Conservation (phyloP, 2,113 vertebrate genomes). For the Casuarius casuarius region DNA sequence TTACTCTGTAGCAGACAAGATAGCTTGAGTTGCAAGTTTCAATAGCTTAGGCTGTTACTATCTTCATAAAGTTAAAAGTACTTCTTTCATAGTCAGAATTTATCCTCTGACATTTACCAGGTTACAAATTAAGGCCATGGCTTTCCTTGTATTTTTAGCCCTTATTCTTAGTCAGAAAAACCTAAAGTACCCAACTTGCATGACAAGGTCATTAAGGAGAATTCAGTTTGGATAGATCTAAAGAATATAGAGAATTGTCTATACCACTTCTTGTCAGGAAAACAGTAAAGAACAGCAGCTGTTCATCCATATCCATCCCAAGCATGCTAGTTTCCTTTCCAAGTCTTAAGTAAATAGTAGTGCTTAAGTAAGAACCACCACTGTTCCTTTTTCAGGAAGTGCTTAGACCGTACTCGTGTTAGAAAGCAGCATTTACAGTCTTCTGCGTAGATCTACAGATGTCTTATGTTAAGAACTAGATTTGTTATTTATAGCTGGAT, state of each 20-base stretch:
- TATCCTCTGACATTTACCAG: not conserved
- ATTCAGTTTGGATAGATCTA: not conserved
- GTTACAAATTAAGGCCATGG: not conserved
- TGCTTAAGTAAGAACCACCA: not conserved
- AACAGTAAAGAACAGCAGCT: not conserved
- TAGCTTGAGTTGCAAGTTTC: not conserved
- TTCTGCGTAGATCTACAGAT: not conserved
- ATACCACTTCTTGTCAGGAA: not conserved
- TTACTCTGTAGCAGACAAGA: not conserved
- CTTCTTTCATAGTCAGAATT: not conserved
- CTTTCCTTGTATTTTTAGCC: not conserved
- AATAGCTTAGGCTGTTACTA: not conserved
- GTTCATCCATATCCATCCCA: not conserved
- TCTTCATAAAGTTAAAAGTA: not conserved
- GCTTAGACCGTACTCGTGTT: not conserved
- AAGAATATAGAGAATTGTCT: not conserved
- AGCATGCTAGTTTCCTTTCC: not conserved
- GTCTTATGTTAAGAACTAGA: not conserved
- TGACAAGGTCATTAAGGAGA: not conserved
- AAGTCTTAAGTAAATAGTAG: not conserved
- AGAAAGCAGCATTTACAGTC: not conserved
- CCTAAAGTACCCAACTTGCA: not conserved
- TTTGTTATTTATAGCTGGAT: not conserved
- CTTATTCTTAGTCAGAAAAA: not conserved
- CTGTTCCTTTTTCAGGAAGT: not conserved